Evolutionary conservation across 2,888 invertebrate species (phyloP), one percentile per base, ranked within the genome.

Genomic region (Cataglyphis cursor): DNA sequence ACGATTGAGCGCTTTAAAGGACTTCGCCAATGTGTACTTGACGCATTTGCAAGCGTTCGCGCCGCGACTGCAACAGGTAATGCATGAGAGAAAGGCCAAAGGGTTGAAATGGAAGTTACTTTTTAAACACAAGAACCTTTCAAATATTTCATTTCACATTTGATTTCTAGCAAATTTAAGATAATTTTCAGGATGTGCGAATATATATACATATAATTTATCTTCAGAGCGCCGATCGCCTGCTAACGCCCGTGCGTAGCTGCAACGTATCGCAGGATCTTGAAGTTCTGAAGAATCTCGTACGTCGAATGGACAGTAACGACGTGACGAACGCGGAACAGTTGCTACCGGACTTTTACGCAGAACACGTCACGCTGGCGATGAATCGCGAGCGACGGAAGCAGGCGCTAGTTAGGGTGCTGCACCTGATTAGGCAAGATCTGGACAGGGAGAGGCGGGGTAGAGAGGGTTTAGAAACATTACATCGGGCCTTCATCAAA

Each of bases 301-400:
- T 96, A 3, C 96, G 96, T 10, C 96, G 96, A 87, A 95, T 96
- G 65, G 97, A 97, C 84, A 96, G 97, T 81, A 96, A 97, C 81
- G 97, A 97, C 21, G 96, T 96, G 9, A 62, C 95, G 87, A 95
- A 96, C 70, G 95, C 96, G 12, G 99, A 99, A 93, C 99, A 99
- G 94, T 96, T 98, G 75, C 95, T 99, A 86, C 98, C 99, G 0
- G 99, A 99, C 95, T 99, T 98, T 95, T 99, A 99, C 95, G 98
- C 99, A 91, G 99, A 99, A 94, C 99, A 99, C 95, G 97, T 98
- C 88, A 98, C 98, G 1, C 96, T 99, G 91, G 98, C 98, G 41
- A 99, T 99, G 99, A 99, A 99, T 94, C 96, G 97, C 76, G 99
- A 98, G 93, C 96, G 99, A 85, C 96, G 99, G 92, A 98, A 98